A percentile compares a stretch with the other conserved stretches of the same genome.
These are phyloP conservation scores for Acanthurus tractus DNA, from an alignment of 2,797 vertebrate genomes.

Conservation along the genomic window DNA sequence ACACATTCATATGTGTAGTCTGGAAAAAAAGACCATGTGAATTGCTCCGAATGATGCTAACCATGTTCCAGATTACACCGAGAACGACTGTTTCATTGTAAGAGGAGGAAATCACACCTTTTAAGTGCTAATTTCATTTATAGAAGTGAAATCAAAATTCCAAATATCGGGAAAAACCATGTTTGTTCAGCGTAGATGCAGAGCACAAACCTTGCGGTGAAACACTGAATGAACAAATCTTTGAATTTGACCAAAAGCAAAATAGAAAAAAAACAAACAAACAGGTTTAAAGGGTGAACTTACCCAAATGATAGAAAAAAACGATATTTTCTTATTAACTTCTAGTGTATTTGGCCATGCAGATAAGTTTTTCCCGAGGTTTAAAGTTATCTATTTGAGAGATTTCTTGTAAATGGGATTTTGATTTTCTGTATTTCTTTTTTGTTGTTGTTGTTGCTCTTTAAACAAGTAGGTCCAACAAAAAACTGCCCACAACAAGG, in stretches of 20 bases:
- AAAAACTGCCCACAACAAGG: background rate
- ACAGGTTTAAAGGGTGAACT: background rate
- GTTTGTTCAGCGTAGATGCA: background rate
- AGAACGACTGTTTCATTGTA: too few relatives aligned
- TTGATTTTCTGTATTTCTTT: background rate
- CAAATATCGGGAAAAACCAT: too few relatives aligned
- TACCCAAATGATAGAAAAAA: background rate
- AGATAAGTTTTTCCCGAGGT: background rate
- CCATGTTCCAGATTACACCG: too few relatives aligned
- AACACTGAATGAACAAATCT: background rate
- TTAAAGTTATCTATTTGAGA: background rate
- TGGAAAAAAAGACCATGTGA: too few relatives aligned
- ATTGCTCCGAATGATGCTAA: too few relatives aligned
- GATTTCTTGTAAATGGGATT: conserved; percentile 1
- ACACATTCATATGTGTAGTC: too few relatives aligned
- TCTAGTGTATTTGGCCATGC: background rate
- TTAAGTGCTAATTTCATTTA: too few relatives aligned
- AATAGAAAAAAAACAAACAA: background rate
- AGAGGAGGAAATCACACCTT: too few relatives aligned
- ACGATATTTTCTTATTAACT: background rate
- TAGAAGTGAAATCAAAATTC: too few relatives aligned
- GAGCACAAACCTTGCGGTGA: background rate
- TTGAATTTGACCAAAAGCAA: background rate
- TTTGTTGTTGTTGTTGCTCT: background rate
- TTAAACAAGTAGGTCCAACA: background rate